phyloP scores from a whole-genome alignment of 2,888 invertebrate genomes.

The Pocota personata region DNA sequence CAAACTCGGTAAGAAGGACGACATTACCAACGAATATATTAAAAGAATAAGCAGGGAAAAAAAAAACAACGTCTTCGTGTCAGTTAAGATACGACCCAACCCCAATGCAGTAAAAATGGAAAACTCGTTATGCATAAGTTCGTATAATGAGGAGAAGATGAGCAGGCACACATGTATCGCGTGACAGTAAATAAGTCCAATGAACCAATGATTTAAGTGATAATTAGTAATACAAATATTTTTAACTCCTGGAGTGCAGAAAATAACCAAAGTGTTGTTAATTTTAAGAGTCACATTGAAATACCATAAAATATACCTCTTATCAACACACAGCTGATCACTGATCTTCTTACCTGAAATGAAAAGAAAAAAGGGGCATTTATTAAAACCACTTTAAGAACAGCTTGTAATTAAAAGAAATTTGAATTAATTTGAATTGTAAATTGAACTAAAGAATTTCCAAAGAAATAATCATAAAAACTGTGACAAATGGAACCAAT shows the following conservation, averaged over 20 bases:
- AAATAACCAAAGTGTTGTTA: background rate
- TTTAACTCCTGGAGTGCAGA: background rate
- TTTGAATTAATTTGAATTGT: background rate
- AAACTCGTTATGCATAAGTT: too few relatives aligned
- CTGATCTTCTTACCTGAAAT: slow-evolving; percentile 32
- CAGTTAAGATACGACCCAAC: too few relatives aligned
- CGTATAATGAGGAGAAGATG: too few relatives aligned
- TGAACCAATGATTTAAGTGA: background rate
- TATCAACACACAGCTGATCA: background rate
- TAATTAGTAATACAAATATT: background rate
- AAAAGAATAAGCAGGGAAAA: too few relatives aligned
- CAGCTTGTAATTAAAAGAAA: background rate
- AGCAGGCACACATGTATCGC: background rate
- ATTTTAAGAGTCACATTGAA: too few relatives aligned
- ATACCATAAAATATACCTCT: too few relatives aligned
- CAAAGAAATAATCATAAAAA: background rate
- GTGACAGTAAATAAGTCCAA: background rate
- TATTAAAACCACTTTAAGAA: background rate
- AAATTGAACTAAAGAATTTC: background rate
- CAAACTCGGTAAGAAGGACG: too few relatives aligned
- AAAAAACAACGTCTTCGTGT: too few relatives aligned
- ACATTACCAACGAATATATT: too few relatives aligned
- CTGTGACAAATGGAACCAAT: background rate
- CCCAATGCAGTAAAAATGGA: too few relatives aligned
- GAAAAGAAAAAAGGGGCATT: background rate